Evolutionary conservation across 2,888 invertebrate species (phyloP), one percentile per base, ranked within the genome.

Genomic region (Aleiodes testaceus): DNA sequence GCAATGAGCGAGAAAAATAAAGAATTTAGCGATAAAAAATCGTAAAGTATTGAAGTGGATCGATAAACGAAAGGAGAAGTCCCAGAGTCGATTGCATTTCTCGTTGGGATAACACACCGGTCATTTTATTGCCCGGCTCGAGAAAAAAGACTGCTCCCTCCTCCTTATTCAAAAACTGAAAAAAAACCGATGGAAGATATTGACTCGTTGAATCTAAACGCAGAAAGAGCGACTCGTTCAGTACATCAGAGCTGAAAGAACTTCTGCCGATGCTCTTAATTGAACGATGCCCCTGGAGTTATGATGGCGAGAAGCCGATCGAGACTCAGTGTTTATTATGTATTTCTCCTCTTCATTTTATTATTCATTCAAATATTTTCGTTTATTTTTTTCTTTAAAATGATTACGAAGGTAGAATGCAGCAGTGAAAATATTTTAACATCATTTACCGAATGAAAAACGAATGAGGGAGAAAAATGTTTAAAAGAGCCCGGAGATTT

Each of bases 401-500:
- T 68, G 22, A 50, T 68, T 69, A 49, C 55, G 50, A 16, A 68
- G 42, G 66, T 53, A 63, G 68, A 36, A 36, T 36, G 67, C 53
- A 45, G 63, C 47, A 75, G 67, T 59, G 74, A 65, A 26, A 14
- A 63, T 72, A 64, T 63, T 45, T 63, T 45, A 47, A 26, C 26
- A 63, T 63, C 45, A 22, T 63, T 44, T 45, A 36, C 36, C 5
- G 26, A 26, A 26, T 26, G 9, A 36, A 11, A 36, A 36, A 36
- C 3, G 11, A 36, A 36, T 7, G 36, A 36, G 36, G 36, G 11
- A 36, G 9, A 67, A 36, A 63, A 30, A 66, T 50, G 66, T 70
- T 55, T 9, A 52, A 66, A 55, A 50, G 66, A 47, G 66, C 49
- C 52, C 59, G 70, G 74, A 75, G 67, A 53, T 79, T 79, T 79